phyloP scores from a whole-genome alignment of 2,888 invertebrate genomes.

The Nomada flava region DNA sequence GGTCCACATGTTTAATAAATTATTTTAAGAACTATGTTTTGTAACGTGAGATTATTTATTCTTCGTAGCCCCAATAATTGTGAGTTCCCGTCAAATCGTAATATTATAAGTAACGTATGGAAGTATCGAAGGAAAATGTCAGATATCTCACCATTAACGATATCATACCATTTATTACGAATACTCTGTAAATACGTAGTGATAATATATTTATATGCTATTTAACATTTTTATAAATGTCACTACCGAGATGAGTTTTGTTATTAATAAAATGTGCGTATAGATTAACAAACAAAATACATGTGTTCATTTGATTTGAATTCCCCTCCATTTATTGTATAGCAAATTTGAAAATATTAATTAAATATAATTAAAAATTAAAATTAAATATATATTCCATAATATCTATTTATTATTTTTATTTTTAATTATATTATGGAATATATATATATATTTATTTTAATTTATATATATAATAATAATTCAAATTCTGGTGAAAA shows the following conservation, averaged over 20 bases:
- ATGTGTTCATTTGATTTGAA: not conserved
- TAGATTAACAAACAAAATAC: constrained; percentile 15
- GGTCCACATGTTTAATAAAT: constrained; percentile 49
- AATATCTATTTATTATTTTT: too few relatives aligned
- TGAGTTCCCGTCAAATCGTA: constrained; percentile 9
- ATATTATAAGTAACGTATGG: constrained; percentile 27
- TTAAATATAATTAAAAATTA: too few relatives aligned
- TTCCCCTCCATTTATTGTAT: not conserved
- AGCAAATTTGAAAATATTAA: not conserved
- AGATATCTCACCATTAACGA: constrained; percentile 40
- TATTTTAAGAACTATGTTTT: constrained; percentile 39
- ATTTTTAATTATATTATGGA: too few relatives aligned
- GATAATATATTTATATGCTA: constrained; percentile 75
- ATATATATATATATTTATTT: not conserved
- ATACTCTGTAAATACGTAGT: constrained; percentile 66
- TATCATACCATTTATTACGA: constrained; percentile 46
- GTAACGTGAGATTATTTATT: constrained; percentile 63
- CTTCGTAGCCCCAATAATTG: constrained; percentile 50
- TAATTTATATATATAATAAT: not conserved
- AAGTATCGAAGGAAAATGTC: constrained; percentile 4
- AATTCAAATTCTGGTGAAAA: not conserved
- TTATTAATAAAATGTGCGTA: constrained; percentile 49
- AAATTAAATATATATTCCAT: too few relatives aligned
- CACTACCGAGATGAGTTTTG: constrained; percentile 51
- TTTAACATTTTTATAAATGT: constrained; percentile 76